Base-by-base conservation (phyloP, 2,888 invertebrate genomes). In the Erannis defoliaria region DNA sequence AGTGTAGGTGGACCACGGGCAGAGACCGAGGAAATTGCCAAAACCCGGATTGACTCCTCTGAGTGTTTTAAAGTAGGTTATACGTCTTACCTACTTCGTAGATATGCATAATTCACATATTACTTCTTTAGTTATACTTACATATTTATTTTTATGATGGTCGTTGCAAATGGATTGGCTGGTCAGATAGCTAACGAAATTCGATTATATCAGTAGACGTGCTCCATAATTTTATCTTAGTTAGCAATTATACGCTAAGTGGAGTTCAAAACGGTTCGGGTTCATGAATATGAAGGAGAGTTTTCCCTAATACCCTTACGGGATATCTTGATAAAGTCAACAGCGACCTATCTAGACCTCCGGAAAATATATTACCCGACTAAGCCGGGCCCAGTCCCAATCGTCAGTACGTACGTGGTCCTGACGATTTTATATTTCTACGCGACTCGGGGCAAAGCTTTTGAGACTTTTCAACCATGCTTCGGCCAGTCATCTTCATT, bases 321-420 rank as follows among this genome's bases (percentile, higher is more conserved):
- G 68, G 67, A 70, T 72, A 71, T 74, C 67, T 64, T 63, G 76
- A 81, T 79, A 76, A 75, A 74, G 74, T 73, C 72, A 74, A 75
- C 73, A 66, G 65, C 65, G 61, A 59, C 70, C 65, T 68, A 66
- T 68, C 68, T 67, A 72, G 72, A 71, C 66, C 72, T 73, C 70
- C 61, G 67, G 71, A 66, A 71, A 68, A 79, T 78, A 76, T 76
- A 78, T 78, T 76, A 74, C 71, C 60, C 60, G 57, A 66, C 72
- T 74, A 78, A 74, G 76, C 69, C 67, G 67, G 68, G 63, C 64
- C 54, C 54, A 26, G 66, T n/a, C n/a, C n/a, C n/a, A n/a, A n/a
- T n/a, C n/a, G n/a, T n/a, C n/a, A n/a, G n/a, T n/a, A n/a, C 49
- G 58, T 66, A 66, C 59, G 60, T 56, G n/a, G n/a, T n/a, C 58